Evolutionary conservation across 2,888 invertebrate species (phyloP).

Genomic region (Luffia ferchaultella): DNA sequence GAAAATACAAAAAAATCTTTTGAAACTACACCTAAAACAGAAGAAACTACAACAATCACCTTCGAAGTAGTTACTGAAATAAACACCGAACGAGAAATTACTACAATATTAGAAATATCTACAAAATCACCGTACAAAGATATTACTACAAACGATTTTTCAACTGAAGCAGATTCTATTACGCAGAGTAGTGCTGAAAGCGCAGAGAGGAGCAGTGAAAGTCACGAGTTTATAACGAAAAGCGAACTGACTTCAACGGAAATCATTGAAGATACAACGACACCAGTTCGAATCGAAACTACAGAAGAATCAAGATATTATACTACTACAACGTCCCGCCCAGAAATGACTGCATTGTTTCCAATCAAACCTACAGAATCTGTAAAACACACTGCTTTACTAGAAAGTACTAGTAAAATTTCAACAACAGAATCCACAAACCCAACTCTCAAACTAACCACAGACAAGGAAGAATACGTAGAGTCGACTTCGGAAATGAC

Average conservation of each 20-base stretch:
- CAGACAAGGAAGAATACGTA: constrained; percentile 22
- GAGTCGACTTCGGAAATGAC: constrained; percentile 28
- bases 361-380: constrained; percentile 15
- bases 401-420: constrained; percentile 4
- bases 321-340: constrained; percentile 18
- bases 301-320: constrained; percentile 18
- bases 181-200: constrained; percentile 28
- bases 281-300: constrained; percentile 16
- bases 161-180: constrained; percentile 1
- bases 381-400: constrained; percentile 11
- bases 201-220: constrained; percentile 42
- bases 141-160: constrained; percentile 15
- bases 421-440: not conserved
- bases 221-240: constrained; percentile 41
- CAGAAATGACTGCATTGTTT: constrained; percentile 15
- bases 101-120: constrained; percentile 19
- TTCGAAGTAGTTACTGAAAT: constrained; percentile 37
- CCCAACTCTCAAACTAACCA: constrained; percentile 3
- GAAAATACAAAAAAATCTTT: constrained; percentile 12
- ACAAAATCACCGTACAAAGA: constrained; percentile 20
- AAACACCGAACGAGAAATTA: constrained; percentile 33
- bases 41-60: constrained; percentile 33
- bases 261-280: constrained; percentile 15
- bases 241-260: constrained; percentile 14
- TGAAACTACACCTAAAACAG: constrained; percentile 19